These are phyloP conservation scores for Accipiter cooperii DNA, from an alignment of 2,113 vertebrate species.

Conservation along the genomic window DNA sequence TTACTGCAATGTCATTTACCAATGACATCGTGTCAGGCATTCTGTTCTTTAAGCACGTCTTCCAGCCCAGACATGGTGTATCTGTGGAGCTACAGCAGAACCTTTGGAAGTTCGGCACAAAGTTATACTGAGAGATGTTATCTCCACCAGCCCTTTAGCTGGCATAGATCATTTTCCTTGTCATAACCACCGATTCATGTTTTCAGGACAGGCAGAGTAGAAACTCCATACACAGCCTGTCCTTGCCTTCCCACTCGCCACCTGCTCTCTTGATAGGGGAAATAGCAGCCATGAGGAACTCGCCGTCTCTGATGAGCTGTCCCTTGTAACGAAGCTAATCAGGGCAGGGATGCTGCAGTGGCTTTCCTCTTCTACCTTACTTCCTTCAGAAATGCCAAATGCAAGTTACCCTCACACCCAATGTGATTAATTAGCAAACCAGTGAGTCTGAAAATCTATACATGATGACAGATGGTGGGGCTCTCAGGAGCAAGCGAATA, in stretches of 20 bases:
- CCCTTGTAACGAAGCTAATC: neutral
- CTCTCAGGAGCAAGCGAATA: neutral
- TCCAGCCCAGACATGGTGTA: neutral
- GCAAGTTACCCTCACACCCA: neutral
- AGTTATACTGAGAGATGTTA: neutral
- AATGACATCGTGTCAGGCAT: neutral
- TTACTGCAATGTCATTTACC: neutral
- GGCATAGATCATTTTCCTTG: neutral
- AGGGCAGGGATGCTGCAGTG: neutral
- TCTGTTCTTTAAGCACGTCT: rapidly evolving
- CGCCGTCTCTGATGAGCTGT: neutral
- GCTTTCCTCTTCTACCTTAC: neutral
- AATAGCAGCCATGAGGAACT: neutral
- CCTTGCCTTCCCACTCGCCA: neutral
- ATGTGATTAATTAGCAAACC: neutral
- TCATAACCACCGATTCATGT: neutral
- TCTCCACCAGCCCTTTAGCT: neutral
- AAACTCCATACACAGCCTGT: neutral
- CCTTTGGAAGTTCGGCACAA: neutral
- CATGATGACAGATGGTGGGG: neutral
- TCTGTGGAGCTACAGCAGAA: neutral
- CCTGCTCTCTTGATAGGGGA: neutral
- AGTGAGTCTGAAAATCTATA: neutral
- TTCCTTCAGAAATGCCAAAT: neutral
- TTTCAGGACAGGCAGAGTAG: neutral